Evolutionary conservation across 2,113 vertebrate species (phyloP), one percentile per base, ranked within the genome.

Genomic region (Bungarus multicinctus): DNA sequence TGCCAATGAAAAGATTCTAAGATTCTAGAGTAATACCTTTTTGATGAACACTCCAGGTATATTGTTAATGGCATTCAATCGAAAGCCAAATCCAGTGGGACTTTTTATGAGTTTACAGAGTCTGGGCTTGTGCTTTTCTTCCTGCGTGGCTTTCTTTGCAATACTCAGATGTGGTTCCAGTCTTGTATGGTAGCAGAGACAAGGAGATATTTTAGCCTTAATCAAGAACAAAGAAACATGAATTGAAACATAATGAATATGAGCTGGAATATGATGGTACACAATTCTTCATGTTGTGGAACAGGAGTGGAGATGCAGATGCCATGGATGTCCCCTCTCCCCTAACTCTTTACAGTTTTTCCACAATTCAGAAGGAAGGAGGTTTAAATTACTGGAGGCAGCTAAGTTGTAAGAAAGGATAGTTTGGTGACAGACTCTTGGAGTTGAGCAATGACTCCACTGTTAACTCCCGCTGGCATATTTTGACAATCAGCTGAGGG

Each of bases 31-130:
- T 90, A 93, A 45, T 98, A 99, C 99, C 97, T 99, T 97, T 94
- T 95, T 98, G 95, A 99, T 96, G 95, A 98, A 98, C 30, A 98
- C 97, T 91, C 98, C 98, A 45, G 95, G 93, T 86, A 97, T 93
- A 39, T 98, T 98, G 96, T 96, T 97, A 92, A 98, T 97, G 60
- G 98, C 97, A 20, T 99, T 99, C 85, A 99, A 96, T 96, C 97
- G 98, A 96, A 99, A 99, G 90, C 99, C 99, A 57, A 97, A 99
- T 91, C 98, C 98, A 2, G 85, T 95, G 1, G 98, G 89, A 2
- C 97, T 97, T 95, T 98, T 99, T 81, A 97, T 94, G 96, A 99
- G 97, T 45, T 93, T 97, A 95, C 99, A 99, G 91, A 99, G 96
- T 94, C 98, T 99, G n/a, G 98, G 98, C 91, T 98, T 98, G 60